These are phyloP conservation scores for Suricata suricatta DNA, from an alignment of 2,113 vertebrate species.

Conservation along the genomic window DNA sequence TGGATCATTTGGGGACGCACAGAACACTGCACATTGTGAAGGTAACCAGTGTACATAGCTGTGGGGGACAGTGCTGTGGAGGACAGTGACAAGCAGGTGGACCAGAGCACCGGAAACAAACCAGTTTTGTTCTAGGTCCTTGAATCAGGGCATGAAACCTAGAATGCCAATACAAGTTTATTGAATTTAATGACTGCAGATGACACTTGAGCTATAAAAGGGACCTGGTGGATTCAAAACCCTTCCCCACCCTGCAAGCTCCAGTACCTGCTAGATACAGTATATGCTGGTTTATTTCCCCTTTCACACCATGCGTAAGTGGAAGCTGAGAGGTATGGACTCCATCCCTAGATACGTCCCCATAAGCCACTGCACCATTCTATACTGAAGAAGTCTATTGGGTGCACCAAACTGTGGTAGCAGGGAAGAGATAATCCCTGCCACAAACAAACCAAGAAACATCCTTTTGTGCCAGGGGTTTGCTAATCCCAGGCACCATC, in stretches of 20 bases:
- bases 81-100: neutral
- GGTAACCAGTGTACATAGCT: neutral
- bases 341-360: neutral
- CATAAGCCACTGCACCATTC: neutral
- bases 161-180: neutral
- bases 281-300: neutral
- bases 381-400: neutral
- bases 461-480: neutral
- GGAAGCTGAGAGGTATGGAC: neutral
- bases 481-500: neutral
- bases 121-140: neutral
- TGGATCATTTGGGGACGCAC: neutral
- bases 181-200: neutral
- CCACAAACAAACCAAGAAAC: neutral
- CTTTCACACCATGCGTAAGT: neutral
- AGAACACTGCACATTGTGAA: neutral
- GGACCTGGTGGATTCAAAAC: neutral
- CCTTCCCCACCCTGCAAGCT: no score
- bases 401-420: neutral
- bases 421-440: neutral
- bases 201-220: neutral
- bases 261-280: neutral
- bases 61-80: neutral
- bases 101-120: neutral
- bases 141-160: neutral